Percentiles rank a stretch among this genome's conserved stretches.
These are phyloP conservation scores for Lysandra coridon DNA, from an alignment of 2,888 invertebrate genomes.

Conservation along the genomic window DNA sequence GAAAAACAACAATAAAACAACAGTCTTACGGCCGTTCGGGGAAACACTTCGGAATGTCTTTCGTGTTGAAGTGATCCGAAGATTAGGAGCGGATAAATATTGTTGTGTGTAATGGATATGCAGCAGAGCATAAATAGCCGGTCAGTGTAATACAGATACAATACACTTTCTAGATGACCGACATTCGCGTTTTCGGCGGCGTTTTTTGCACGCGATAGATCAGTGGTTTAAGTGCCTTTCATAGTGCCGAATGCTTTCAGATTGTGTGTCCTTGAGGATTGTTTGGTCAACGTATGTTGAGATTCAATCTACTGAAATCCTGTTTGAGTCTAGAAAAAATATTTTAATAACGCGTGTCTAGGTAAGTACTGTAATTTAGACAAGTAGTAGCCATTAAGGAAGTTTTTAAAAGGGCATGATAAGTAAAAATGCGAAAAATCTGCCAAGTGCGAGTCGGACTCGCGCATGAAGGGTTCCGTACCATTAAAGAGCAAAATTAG, in stretches of 20 bases:
- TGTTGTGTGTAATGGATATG: slow-evolving; percentile 71
- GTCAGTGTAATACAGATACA: slow-evolving; percentile 1
- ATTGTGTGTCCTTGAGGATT: background rate
- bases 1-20: slow-evolving; percentile 23
- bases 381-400: too few relatives aligned
- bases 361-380: too few relatives aligned
- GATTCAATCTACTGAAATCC: background rate
- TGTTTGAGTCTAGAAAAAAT: background rate
- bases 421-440: too few relatives aligned
- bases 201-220: slow-evolving; percentile 9
- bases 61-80: slow-evolving; percentile 43
- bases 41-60: slow-evolving; percentile 40
- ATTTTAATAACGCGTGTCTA: background rate
- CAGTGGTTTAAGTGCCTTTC: slow-evolving; percentile 8
- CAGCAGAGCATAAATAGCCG: slow-evolving; percentile 70
- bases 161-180: slow-evolving; percentile 11
- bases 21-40: background rate
- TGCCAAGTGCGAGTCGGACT: too few relatives aligned
- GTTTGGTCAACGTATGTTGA: background rate
- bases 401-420: too few relatives aligned
- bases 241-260: slow-evolving; percentile 7
- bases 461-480: too few relatives aligned
- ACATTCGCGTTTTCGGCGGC: slow-evolving; percentile 14
- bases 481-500: too few relatives aligned
- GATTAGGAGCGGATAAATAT: slow-evolving; percentile 57